phyloP scores from a whole-genome alignment of 37 sponge, comb jelly and placozoan genomes.

The Ianthella basta region DNA sequence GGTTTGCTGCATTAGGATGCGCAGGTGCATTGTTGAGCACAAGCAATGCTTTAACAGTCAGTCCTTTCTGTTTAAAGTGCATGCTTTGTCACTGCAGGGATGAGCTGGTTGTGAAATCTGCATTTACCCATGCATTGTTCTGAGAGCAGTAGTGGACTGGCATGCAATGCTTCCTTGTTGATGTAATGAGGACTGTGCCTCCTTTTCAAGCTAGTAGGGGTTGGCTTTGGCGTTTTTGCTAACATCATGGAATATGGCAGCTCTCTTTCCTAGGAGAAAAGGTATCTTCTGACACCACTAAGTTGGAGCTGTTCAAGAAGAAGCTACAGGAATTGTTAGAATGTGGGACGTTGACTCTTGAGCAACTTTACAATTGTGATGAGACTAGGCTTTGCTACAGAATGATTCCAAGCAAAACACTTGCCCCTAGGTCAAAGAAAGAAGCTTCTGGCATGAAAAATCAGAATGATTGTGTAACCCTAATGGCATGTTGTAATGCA shows the following conservation, averaged over 20 bases:
- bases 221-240: slow-evolving; percentile 40
- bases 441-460: slow-evolving; percentile 24
- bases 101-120: slow-evolving; percentile 42
- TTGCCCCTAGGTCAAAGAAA: slow-evolving; percentile 36
- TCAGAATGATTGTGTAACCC: slow-evolving; percentile 10
- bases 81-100: slow-evolving; percentile 38
- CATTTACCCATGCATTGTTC: slow-evolving; percentile 56
- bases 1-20: slow-evolving; percentile 46
- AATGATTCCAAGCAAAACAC: slow-evolving; percentile 44
- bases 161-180: slow-evolving; percentile 28
- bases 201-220: slow-evolving; percentile 17
- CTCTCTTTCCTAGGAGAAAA: slow-evolving; percentile 31
- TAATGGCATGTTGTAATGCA: slow-evolving; percentile 23
- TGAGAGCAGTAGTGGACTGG: slow-evolving; percentile 48
- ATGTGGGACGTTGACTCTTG: slow-evolving; percentile 20
- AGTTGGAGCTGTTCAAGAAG: slow-evolving; percentile 22
- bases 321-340: slow-evolving; percentile 32
- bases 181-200: slow-evolving; percentile 38
- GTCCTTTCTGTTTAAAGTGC: slow-evolving; percentile 21
- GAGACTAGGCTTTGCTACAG: slow-evolving; percentile 59
- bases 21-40: slow-evolving; percentile 58
- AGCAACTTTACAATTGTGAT: slow-evolving; percentile 55
- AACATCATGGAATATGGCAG: slow-evolving; percentile 46
- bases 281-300: slow-evolving; percentile 8
- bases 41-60: slow-evolving; percentile 41